Evolutionary conservation across 2,113 vertebrate species (phyloP).

Genomic region (Cygnus atratus): DNA sequence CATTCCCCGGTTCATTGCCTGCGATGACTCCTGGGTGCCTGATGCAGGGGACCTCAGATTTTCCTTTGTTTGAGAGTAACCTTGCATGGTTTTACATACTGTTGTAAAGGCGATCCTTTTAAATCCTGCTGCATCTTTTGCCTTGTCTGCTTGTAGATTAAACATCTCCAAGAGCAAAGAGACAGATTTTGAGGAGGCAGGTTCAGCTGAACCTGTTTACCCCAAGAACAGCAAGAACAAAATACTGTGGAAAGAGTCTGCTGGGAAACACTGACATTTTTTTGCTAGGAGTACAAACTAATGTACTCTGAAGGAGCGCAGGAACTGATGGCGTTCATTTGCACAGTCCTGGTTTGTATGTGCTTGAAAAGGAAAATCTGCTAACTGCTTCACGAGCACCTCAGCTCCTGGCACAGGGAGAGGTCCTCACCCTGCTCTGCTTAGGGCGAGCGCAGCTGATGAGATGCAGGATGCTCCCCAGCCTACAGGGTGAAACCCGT

Average conservation of each 20-base stretch:
- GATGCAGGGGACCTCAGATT: background rate
- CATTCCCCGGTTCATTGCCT: background rate
- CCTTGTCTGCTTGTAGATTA: background rate
- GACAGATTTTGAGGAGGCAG: background rate
- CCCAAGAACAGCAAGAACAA: background rate
- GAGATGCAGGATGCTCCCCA: background rate
- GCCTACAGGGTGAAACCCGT: background rate
- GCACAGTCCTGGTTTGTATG: background rate
- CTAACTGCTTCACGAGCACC: background rate
- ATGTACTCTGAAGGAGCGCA: background rate
- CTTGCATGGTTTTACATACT: background rate
- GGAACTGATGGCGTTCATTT: background rate
- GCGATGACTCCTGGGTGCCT: background rate
- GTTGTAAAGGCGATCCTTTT: rapidly evolving
- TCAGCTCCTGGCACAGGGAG: rapidly evolving
- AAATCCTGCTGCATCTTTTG: background rate
- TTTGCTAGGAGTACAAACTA: background rate
- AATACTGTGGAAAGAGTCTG: background rate
- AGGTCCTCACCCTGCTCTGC: background rate
- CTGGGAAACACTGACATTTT: background rate
- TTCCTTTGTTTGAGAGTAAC: background rate
- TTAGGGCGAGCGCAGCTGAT: rapidly evolving
- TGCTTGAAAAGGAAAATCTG: background rate
- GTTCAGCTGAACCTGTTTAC: background rate
- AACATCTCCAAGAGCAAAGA: background rate